Evolutionary conservation across 2,113 vertebrate species (phyloP), one percentile per base, ranked within the genome.

Genomic region (Bufo bufo): DNA sequence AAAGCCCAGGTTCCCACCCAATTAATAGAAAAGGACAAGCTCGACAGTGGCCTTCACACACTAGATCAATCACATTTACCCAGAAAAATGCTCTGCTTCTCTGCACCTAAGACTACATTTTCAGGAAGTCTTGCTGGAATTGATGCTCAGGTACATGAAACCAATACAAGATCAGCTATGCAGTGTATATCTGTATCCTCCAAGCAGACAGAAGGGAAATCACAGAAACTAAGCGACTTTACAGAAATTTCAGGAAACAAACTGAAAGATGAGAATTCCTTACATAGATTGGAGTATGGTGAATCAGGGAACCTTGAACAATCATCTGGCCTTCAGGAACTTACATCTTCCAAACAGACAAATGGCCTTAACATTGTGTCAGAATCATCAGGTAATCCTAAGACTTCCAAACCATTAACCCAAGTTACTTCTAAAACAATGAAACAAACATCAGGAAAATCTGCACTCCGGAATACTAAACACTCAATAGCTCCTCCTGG

Each of bases 341-440:
- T 14, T 45, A 86, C 45, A 77, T 54, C 13, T 17, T 75, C 19
- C 54, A 20, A 50, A n/a, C 63, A 72, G 17, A 49, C 43, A 49
- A 65, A 52, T 65, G 8, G 14, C 78, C 43, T 49, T 77, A 54
- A 49, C 19, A 50, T n/a, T 78, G n/a, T 78, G 52, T 49, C 58
- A 3, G 33, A 61, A 65, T 20, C 50, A 56, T 3, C 23, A 52
- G 54, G 20, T 65, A 3, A 20, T 12, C 45, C 16, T 12, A 75
- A 75, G 54, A 52, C 20, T 59, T 47, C 80, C 8, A 88, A 77
- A 65, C 69, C 58, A 43, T 17, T 72, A 81, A 45, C 3, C 52
- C 85, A 81, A 71, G 49, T 72, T 52, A 33, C 16, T 14, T 9
- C 49, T 52, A 88, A 88, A 75, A 19, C 52, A 47, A n/a, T 47